phyloP scores from a whole-genome alignment of 2,113 vertebrate species.

The Prochilodus magdalenae region DNA sequence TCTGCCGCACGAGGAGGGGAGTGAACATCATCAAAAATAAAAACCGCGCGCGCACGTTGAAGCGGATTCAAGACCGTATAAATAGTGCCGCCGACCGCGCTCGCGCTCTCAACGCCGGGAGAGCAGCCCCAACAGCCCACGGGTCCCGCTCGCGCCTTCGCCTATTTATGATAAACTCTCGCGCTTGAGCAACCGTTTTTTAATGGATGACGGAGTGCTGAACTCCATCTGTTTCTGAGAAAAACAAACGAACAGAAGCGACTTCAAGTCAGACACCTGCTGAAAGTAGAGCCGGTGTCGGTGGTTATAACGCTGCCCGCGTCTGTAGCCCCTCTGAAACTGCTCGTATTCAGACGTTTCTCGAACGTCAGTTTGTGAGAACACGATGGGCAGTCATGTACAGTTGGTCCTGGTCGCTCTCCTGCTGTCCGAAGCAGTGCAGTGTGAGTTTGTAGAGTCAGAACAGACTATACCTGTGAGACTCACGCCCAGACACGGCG shows the following conservation, averaged over 20 bases:
- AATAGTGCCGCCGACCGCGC: slow-evolving; percentile 77
- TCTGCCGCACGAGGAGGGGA: slow-evolving; percentile 72
- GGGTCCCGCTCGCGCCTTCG: not conserved
- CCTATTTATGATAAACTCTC: not conserved
- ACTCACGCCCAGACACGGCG: slow-evolving; percentile 33
- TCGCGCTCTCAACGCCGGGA: slow-evolving; percentile 24
- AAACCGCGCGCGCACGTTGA: slow-evolving; percentile 80
- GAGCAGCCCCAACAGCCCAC: not conserved
- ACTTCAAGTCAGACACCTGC: not conserved
- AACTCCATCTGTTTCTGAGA: not conserved
- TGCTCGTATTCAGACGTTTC: no score
- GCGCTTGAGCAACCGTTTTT: not conserved
- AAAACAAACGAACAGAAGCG: not conserved
- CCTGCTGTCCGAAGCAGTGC: slow-evolving; percentile 58
- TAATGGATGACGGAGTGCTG: not conserved
- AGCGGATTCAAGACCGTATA: slow-evolving; percentile 82
- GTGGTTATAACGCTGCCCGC: no score
- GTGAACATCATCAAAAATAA: slow-evolving; percentile 87
- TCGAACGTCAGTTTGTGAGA: no score
- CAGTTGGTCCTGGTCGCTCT: slow-evolving; percentile 50
- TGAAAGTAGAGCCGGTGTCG: no score
- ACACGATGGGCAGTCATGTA: slow-evolving; percentile 44
- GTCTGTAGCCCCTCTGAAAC: no score
- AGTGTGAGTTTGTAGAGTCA: slow-evolving; percentile 54
- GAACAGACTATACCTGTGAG: slow-evolving; percentile 59